A percentile compares a stretch with the other conserved stretches of the same genome.
phyloP scores from a whole-genome alignment of 2,797 vertebrate species.

The Neosilurus hyrtlii region DNA sequence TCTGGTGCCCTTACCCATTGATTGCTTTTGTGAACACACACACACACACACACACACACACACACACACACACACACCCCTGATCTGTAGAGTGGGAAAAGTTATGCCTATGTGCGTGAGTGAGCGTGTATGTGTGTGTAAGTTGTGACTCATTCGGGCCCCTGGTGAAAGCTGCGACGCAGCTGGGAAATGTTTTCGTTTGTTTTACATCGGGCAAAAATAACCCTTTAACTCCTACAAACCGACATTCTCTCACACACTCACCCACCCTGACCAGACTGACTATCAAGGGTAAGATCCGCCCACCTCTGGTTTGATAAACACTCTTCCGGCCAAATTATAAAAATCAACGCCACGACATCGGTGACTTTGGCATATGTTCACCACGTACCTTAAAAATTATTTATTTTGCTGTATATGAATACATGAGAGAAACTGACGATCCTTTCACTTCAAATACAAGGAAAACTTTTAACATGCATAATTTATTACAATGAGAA shows the following conservation, averaged over 20 bases:
- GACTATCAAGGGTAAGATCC: no score
- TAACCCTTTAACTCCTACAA: conserved; percentile 17
- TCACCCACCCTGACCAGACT: neutral
- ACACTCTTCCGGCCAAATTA: no score
- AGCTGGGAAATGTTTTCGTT: conserved; percentile 6
- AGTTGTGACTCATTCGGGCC: conserved; percentile 3
- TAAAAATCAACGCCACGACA: no score
- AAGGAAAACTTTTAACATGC: no score
- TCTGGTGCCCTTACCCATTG: conserved; percentile 11
- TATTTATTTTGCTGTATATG: no score
- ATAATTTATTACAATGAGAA: no score
- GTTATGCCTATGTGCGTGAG: neutral
- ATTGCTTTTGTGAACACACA: neutral
- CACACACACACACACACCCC: conserved; percentile 3
- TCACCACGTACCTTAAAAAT: no score
- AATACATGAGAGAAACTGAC: no score
- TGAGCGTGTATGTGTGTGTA: neutral
- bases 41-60: conserved; percentile 19
- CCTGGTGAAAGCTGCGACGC: conserved; percentile 16
- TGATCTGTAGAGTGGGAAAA: neutral
- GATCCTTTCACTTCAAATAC: no score
- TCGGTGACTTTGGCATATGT: no score
- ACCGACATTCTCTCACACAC: neutral
- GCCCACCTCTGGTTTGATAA: no score
- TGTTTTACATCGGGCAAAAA: neutral